phyloP scores from a whole-genome alignment of 2,113 vertebrate genomes.

The Benitochromis conjunctus region DNA sequence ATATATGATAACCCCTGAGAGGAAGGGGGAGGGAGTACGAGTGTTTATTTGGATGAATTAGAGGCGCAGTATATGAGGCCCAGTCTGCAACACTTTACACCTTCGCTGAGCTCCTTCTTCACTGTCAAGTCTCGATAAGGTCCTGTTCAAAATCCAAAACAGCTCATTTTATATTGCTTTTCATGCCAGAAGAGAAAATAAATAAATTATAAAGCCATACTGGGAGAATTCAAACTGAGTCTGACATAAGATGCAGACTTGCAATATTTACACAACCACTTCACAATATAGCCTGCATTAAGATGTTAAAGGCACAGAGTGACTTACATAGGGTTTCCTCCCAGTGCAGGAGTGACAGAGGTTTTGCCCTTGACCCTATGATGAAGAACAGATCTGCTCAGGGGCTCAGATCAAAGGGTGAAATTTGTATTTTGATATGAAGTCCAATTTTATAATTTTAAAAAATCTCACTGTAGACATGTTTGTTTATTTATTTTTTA shows the following conservation, averaged over 20 bases:
- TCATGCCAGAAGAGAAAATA: background rate
- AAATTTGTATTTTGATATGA: constrained; percentile 46
- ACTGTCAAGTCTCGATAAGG: constrained; percentile 11
- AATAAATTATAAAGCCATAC: background rate
- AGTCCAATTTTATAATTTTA: constrained; percentile 14
- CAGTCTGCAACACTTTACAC: constrained; percentile 24
- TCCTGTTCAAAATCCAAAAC: background rate
- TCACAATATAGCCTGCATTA: background rate
- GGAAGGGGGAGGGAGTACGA: constrained; percentile 34
- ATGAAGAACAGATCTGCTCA: constrained; percentile 63
- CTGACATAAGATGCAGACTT: background rate
- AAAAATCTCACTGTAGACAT: background rate
- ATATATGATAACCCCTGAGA: constrained; percentile 55
- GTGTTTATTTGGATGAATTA: constrained; percentile 67
- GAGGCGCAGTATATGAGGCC: constrained; percentile 34
- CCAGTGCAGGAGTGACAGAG: background rate
- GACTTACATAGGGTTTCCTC: background rate
- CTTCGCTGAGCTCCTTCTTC: constrained; percentile 27
- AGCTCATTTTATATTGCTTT: background rate
- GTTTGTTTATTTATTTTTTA: constrained; percentile 45
- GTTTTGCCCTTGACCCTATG: constrained; percentile 45
- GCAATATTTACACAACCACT: background rate
- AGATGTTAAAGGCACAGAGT: background rate
- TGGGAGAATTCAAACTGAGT: background rate
- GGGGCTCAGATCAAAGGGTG: constrained; percentile 63